Percentiles rank a stretch among this genome's conserved stretches.
Evolutionary conservation across 2,888 invertebrate species (phyloP).

Genomic region (Coelogynopora nodosa): DNA sequence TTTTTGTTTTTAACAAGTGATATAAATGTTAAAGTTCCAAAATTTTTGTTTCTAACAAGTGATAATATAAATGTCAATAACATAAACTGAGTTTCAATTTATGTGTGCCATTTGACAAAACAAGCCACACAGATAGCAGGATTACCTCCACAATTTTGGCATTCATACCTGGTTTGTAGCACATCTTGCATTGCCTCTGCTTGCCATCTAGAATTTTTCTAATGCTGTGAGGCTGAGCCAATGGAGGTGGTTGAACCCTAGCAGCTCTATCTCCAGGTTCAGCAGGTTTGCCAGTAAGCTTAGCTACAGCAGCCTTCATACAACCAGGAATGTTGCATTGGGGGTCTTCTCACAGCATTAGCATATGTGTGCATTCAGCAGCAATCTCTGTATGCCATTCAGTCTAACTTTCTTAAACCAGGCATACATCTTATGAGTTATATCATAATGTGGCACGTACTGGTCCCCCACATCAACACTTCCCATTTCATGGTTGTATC

Average conservation of each 20-base stretch:
- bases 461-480: slow-evolving; percentile 33
- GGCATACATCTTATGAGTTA: not conserved
- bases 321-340: slow-evolving; percentile 13
- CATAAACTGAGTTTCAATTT: slow-evolving; percentile 18
- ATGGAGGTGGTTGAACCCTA: not conserved
- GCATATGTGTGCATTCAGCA: slow-evolving; percentile 32
- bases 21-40: not conserved
- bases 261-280: slow-evolving; percentile 27
- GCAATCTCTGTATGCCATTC: slow-evolving; percentile 34
- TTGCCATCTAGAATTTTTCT: slow-evolving; percentile 18
- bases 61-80: slow-evolving; percentile 24
- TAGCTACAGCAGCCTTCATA: slow-evolving; percentile 27
- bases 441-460: slow-evolving; percentile 23
- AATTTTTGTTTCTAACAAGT: slow-evolving; percentile 17
- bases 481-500: slow-evolving; percentile 31
- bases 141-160: slow-evolving; percentile 24
- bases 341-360: slow-evolving; percentile 32
- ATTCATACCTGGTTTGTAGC: slow-evolving; percentile 34
- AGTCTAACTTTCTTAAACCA: slow-evolving; percentile 37
- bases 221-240: slow-evolving; percentile 25
- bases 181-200: slow-evolving; percentile 34
- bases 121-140: slow-evolving; percentile 29
- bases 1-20: not conserved
- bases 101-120: slow-evolving; percentile 25
- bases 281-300: slow-evolving; percentile 30